Evolutionary conservation across 1,140 invertebrate genomes (phyloP).

Genomic region (Limonius californicus): DNA sequence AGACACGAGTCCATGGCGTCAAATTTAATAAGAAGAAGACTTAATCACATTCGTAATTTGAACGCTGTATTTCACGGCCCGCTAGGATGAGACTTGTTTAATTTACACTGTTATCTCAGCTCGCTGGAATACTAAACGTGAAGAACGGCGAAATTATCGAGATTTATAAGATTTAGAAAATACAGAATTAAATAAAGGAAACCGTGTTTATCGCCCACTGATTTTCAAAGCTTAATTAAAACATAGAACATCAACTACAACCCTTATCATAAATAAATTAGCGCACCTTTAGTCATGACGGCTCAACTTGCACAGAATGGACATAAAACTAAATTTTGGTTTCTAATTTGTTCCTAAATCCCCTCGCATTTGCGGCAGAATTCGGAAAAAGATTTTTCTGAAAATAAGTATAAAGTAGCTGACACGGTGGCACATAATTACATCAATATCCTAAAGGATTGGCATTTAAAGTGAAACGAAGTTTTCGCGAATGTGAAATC

Average conservation of each 20-base stretch:
- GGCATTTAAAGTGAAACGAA: not conserved
- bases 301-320: too few relatives aligned
- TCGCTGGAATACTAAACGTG: slow-evolving; percentile 13
- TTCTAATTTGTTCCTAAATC: too few relatives aligned
- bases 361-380: too few relatives aligned
- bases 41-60: slow-evolving; percentile 10
- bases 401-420: too few relatives aligned
- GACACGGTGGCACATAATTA: not conserved
- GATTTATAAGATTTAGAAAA: slow-evolving; percentile 14
- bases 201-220: slow-evolving; percentile 2
- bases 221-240: slow-evolving; percentile 14
- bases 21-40: slow-evolving; percentile 11
- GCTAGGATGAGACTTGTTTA: slow-evolving; percentile 8
- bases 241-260: too few relatives aligned
- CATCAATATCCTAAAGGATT: not conserved
- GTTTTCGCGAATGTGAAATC: slow-evolving; percentile 9
- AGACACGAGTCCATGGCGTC: slow-evolving; percentile 1
- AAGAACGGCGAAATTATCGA: slow-evolving; percentile 10
- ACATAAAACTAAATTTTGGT: too few relatives aligned
- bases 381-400: too few relatives aligned
- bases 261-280: not conserved
- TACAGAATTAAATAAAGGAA: slow-evolving; percentile 8
- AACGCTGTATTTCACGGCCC: not conserved
- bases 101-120: slow-evolving; percentile 12
- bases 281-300: too few relatives aligned